Conservation (phyloP, 92 coral and sea anemone genomes). For the Siderastrea siderea region DNA sequence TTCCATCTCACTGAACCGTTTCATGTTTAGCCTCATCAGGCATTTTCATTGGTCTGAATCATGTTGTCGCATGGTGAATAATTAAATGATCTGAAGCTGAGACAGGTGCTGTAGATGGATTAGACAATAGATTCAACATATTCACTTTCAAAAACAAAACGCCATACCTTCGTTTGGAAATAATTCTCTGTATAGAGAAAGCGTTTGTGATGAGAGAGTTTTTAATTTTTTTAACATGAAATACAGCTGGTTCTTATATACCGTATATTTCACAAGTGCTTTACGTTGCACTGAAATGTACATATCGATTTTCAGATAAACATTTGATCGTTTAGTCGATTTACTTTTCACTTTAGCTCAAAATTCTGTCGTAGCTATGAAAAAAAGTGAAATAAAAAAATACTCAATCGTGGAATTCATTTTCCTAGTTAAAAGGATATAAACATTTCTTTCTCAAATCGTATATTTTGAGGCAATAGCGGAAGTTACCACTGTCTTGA, state of each 20-base stretch:
- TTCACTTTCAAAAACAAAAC: conserved; percentile 1
- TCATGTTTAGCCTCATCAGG: conserved; percentile 2
- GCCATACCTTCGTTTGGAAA: not conserved
- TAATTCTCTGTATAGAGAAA: not conserved
- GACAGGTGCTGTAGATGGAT: conserved; percentile 34
- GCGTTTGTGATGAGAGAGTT: not conserved
- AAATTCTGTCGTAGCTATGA: not conserved
- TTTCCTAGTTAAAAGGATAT: too few relatives aligned
- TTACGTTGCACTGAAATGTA: not conserved
- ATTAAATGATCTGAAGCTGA: not conserved
- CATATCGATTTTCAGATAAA: not conserved
- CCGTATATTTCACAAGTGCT: not conserved
- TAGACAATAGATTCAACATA: conserved; percentile 16
- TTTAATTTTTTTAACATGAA: not conserved
- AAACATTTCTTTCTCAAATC: not conserved
- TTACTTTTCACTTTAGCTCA: not conserved
- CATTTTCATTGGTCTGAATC: conserved; percentile 28
- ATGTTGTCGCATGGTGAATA: conserved; percentile 26
- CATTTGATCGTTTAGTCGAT: not conserved
- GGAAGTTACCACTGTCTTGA: not conserved
- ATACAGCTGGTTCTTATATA: not conserved
- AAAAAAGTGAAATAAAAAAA: not conserved
- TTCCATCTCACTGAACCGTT: conserved; percentile 29
- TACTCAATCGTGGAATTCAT: not conserved
- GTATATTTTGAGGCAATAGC: not conserved